These are phyloP conservation scores for Enteromius viviparus DNA, from an alignment of 2,797 vertebrate genomes.

Conservation along the genomic window DNA sequence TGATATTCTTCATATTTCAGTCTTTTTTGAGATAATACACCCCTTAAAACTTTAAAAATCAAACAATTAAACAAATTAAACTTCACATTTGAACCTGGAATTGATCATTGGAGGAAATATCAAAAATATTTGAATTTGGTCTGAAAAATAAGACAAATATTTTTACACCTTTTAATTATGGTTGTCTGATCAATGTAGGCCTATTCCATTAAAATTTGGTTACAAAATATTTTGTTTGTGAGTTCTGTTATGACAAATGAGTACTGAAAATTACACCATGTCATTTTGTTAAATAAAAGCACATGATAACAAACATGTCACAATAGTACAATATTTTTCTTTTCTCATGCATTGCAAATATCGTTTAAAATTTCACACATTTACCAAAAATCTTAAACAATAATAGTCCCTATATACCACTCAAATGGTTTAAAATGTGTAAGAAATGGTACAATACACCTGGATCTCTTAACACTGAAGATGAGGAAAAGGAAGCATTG, in stretches of 20 bases:
- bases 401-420: background rate
- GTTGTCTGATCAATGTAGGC: background rate
- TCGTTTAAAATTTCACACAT: conserved; percentile 39
- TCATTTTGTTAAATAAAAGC: conserved; percentile 23
- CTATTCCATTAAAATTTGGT: background rate
- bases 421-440: background rate
- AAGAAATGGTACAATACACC: background rate
- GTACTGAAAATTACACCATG: background rate
- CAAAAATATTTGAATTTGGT: background rate
- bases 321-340: conserved; percentile 1
- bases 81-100: background rate
- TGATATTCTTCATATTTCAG: background rate
- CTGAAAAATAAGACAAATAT: background rate
- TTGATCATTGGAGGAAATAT: background rate
- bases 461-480: background rate
- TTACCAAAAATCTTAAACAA: conserved; percentile 18
- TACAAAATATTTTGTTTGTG: background rate
- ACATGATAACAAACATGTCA: conserved; percentile 3
- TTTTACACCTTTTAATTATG: background rate
- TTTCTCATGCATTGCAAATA: conserved; percentile 11
- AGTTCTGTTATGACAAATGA: background rate
- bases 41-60: background rate
- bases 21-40: background rate
- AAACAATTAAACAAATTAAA: background rate
- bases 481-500: background rate